phyloP scores from a whole-genome alignment of 2,888 invertebrate genomes.

The Agonopterix arenella region DNA sequence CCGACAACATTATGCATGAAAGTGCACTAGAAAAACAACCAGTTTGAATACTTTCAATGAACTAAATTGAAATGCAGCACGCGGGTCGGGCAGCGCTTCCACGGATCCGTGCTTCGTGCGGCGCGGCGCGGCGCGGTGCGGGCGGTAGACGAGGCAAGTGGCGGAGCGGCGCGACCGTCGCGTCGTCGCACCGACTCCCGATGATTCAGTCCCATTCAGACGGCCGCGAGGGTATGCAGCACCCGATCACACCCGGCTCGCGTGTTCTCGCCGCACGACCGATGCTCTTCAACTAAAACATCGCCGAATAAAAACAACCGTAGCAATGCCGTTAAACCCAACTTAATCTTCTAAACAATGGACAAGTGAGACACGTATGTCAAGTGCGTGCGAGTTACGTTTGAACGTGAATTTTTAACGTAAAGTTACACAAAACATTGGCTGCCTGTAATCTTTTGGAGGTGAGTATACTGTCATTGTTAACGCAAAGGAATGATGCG shows the following conservation, averaged over 20 bases:
- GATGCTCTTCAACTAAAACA: constrained; percentile 18
- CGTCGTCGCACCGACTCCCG: neutral
- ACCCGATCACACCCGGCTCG: constrained; percentile 10
- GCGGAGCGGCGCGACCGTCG: neutral
- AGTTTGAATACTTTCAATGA: constrained; percentile 32
- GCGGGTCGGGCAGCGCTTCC: constrained; percentile 14
- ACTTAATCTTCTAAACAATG: constrained; percentile 26
- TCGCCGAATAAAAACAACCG: constrained; percentile 15
- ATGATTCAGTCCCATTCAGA: constrained; percentile 7
- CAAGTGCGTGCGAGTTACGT: constrained; percentile 16
- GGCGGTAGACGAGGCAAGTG: neutral
- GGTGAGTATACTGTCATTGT: constrained; percentile 36
- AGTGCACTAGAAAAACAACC: constrained; percentile 33
- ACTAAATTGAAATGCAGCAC: constrained; percentile 31
- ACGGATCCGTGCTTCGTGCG: neutral
- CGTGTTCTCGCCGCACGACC: neutral
- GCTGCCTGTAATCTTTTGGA: constrained; percentile 13
- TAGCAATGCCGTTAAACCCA: constrained; percentile 28
- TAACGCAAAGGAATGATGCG: constrained; percentile 20
- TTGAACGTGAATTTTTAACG: constrained; percentile 13
- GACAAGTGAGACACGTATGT: constrained; percentile 13
- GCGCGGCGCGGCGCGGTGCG: neutral
- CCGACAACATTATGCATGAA: constrained; percentile 19
- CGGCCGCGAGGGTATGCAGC: constrained; percentile 15
- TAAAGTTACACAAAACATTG: constrained; percentile 1